Evolutionary conservation across 2,113 vertebrate genomes (phyloP).

Genomic region (Salvelinus alpinus): DNA sequence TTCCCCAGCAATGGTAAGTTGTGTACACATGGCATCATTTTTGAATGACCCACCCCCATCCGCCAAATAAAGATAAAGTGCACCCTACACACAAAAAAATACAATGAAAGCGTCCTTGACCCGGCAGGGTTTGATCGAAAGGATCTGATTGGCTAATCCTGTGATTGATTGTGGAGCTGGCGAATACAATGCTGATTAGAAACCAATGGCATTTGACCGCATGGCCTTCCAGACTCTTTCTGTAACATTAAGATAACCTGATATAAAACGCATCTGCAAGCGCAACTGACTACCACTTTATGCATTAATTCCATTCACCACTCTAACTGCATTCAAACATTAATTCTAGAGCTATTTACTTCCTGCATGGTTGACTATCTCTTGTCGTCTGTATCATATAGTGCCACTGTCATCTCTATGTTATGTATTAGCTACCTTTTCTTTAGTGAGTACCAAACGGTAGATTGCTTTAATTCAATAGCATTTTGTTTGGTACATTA

Average conservation of each 20-base stretch:
- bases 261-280: constrained; percentile 71
- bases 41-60: constrained; percentile 75
- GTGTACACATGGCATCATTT: constrained; percentile 82
- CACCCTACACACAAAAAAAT: constrained; percentile 57
- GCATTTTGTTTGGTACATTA: constrained; percentile 5
- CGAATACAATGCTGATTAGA: constrained; percentile 65
- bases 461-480: constrained; percentile 63
- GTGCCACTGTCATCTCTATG: constrained; percentile 55
- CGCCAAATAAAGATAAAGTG: constrained; percentile 61
- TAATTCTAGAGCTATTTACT: constrained; percentile 44
- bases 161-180: constrained; percentile 67
- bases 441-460: constrained; percentile 12
- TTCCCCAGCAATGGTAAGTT: constrained; percentile 83
- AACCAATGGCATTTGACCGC: constrained; percentile 56
- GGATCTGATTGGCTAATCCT: constrained; percentile 67
- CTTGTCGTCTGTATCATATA: constrained; percentile 67
- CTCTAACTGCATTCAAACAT: constrained; percentile 72
- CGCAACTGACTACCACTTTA: constrained; percentile 71
- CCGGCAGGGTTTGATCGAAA: constrained; percentile 50
- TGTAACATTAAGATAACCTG: constrained; percentile 68
- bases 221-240: constrained; percentile 68
- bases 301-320: constrained; percentile 75
- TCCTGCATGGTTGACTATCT: constrained; percentile 74
- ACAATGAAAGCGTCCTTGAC: constrained; percentile 54
- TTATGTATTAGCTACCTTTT: constrained; percentile 54